Percentiles rank a stretch among this genome's conserved stretches.
Conservation (phyloP, 30 jellyfish, hydroid and myxozoan species). For the Catostylus mosaicus region DNA sequence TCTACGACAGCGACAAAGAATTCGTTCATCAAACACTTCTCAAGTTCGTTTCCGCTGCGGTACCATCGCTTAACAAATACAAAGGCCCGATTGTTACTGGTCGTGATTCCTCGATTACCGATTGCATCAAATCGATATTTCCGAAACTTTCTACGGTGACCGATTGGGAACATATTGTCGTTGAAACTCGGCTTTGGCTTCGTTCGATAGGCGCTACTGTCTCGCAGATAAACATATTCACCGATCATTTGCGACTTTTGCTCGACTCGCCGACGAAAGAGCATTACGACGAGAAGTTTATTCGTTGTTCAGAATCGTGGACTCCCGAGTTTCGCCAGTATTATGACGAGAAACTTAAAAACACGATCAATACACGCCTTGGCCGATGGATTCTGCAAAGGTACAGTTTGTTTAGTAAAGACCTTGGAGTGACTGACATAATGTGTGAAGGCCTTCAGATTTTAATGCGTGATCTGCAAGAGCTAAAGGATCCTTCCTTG, state of each 20-base stretch:
- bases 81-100: slow-evolving; percentile 77
- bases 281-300: slow-evolving; percentile 62
- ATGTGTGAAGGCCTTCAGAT: slow-evolving; percentile 72
- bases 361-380: slow-evolving; percentile 67
- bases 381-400: slow-evolving; percentile 96
- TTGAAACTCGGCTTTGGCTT: slow-evolving; percentile 82
- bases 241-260: slow-evolving; percentile 72
- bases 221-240: slow-evolving; percentile 55
- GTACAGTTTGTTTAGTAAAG: slow-evolving; percentile 83
- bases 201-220: slow-evolving; percentile 81
- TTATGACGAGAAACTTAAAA: slow-evolving; percentile 63
- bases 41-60: slow-evolving; percentile 41
- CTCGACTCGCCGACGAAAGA: slow-evolving; percentile 80
- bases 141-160: slow-evolving; percentile 82
- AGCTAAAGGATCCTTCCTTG: slow-evolving; percentile 72
- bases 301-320: slow-evolving; percentile 79
- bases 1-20: slow-evolving; percentile 70
- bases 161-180: slow-evolving; percentile 89
- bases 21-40: slow-evolving; percentile 67
- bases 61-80: slow-evolving; percentile 65
- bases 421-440: slow-evolving; percentile 88
- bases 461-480: slow-evolving; percentile 83
- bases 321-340: slow-evolving; percentile 72
- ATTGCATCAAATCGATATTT: slow-evolving; percentile 47
- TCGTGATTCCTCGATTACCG: slow-evolving; percentile 61